Percentiles rank a stretch among this genome's conserved stretches.
Evolutionary conservation across 2,888 invertebrate genomes (phyloP).

Genomic region (Amphipoea oculea): DNA sequence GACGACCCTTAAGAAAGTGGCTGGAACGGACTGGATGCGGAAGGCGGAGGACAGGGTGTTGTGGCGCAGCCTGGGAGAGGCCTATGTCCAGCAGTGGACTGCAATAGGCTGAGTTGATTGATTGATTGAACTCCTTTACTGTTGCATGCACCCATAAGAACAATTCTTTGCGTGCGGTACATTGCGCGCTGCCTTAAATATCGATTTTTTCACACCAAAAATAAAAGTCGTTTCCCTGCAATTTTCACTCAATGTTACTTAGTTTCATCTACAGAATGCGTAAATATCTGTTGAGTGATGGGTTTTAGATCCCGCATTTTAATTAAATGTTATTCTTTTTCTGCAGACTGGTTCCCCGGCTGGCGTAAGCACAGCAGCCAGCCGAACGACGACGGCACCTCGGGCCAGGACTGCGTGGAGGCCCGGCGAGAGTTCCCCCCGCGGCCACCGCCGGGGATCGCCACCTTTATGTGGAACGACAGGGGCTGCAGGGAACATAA

Average conservation of each 20-base stretch:
- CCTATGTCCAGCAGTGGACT: too few relatives aligned
- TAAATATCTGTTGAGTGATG: too few relatives aligned
- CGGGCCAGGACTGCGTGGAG: conserved; percentile 95
- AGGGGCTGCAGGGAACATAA: conserved; percentile 93
- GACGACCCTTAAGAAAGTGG: too few relatives aligned
- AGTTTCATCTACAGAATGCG: background rate
- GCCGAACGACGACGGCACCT: conserved; percentile 95
- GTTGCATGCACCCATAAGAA: background rate
- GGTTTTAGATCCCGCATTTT: background rate
- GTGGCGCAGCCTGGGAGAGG: too few relatives aligned
- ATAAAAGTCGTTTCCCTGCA: background rate
- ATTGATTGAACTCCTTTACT: background rate
- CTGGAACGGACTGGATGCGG: too few relatives aligned
- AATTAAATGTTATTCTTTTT: conserved; percentile 24
- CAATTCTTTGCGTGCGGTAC: too few relatives aligned
- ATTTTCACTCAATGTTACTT: background rate
- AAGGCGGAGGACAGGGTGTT: too few relatives aligned
- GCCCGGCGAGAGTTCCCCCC: conserved; percentile 92
- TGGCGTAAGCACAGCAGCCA: conserved; percentile 94
- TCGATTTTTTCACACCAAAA: background rate
- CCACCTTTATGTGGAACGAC: conserved; percentile 95
- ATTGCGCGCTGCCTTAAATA: too few relatives aligned
- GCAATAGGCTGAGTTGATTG: too few relatives aligned
- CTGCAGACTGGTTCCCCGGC: conserved; percentile 95
- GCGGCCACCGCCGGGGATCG: conserved; percentile 85